Evolutionary conservation across 2,888 invertebrate species (phyloP).

Genomic region (Spilarctia lutea): DNA sequence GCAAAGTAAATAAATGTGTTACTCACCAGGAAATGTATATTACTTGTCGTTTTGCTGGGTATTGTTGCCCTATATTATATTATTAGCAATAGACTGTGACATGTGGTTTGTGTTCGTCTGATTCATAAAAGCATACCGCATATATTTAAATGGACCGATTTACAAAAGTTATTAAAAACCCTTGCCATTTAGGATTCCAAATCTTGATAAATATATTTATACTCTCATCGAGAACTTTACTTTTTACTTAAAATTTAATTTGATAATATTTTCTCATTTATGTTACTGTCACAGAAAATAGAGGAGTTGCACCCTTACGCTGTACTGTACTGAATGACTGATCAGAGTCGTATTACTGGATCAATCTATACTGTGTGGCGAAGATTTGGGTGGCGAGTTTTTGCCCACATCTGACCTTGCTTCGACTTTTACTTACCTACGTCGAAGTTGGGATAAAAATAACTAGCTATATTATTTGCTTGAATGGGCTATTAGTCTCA

Average conservation of each 20-base stretch:
- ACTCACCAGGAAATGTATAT: slow-evolving; percentile 10
- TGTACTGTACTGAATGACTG: slow-evolving; percentile 13
- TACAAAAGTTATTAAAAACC: not conserved
- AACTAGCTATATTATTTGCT: slow-evolving; percentile 52
- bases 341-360: slow-evolving; percentile 44
- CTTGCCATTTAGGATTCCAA: not conserved
- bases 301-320: not conserved
- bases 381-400: slow-evolving; percentile 57
- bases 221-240: not conserved
- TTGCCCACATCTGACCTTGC: slow-evolving; percentile 61
- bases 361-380: slow-evolving; percentile 32
- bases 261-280: not conserved
- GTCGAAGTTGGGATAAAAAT: slow-evolving; percentile 60
- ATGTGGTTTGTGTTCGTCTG: not conserved
- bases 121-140: too few species aligned
- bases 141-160: too few species aligned
- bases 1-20: slow-evolving; percentile 9
- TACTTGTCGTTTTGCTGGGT: not conserved
- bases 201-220: too few species aligned
- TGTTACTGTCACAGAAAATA: not conserved
- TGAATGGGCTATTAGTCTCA: slow-evolving; percentile 59
- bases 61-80: slow-evolving; percentile 4
- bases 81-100: not conserved
- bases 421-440: slow-evolving; percentile 66
- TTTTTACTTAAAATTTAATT: not conserved